Evolutionary conservation across 2,888 invertebrate genomes (phyloP).

Genomic region (Lordiphosa fenestrarum): DNA sequence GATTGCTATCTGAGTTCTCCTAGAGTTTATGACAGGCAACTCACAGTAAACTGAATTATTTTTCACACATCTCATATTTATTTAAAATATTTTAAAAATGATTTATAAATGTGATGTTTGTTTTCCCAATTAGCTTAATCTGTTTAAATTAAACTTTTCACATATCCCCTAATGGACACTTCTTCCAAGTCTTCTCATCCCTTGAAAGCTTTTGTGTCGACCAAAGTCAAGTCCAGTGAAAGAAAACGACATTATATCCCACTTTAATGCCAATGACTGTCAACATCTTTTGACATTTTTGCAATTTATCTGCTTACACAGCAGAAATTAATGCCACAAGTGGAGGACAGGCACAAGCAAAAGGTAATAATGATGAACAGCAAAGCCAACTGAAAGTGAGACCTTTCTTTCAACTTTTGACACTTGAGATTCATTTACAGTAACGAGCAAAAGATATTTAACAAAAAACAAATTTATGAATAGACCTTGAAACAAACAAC

Average conservation of each 20-base stretch:
- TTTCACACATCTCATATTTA: too few species aligned
- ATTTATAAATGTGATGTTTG: too few species aligned
- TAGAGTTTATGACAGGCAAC: too few species aligned
- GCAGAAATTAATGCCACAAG: constrained; percentile 71
- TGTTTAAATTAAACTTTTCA: too few species aligned
- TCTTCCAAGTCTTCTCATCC: too few species aligned
- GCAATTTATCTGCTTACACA: constrained; percentile 72
- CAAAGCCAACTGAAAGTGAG: constrained; percentile 9
- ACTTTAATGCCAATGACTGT: constrained; percentile 66
- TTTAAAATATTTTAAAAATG: too few species aligned
- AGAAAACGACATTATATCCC: constrained; percentile 48
- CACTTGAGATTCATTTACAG: constrained; percentile 13
- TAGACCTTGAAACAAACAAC: constrained; percentile 33
- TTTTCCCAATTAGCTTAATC: too few species aligned
- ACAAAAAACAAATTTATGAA: constrained; percentile 23
- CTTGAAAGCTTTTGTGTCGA: constrained; percentile 2
- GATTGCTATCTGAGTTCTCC: too few species aligned
- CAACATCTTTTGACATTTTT: constrained; percentile 55
- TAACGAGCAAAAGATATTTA: constrained; percentile 45
- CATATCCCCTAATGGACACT: too few species aligned
- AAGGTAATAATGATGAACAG: constrained; percentile 8
- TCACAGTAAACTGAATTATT: too few species aligned
- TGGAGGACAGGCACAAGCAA: constrained; percentile 29
- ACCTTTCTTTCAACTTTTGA: constrained; percentile 29
- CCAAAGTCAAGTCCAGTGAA: constrained; percentile 8